Evolutionary conservation across 2,888 invertebrate genomes (phyloP).

Genomic region (Polylopha cassiicola): DNA sequence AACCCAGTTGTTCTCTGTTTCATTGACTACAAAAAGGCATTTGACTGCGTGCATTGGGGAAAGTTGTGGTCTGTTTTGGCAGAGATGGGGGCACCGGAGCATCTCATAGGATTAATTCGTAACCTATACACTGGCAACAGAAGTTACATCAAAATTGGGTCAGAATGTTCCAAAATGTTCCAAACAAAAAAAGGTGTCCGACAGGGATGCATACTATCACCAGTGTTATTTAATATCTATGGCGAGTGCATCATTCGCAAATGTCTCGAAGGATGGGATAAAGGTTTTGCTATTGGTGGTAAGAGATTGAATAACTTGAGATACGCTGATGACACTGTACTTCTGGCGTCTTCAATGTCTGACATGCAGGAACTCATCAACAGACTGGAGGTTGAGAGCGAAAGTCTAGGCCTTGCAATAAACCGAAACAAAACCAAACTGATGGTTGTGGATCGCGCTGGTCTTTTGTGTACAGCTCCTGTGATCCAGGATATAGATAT

Average conservation of each 20-base stretch:
- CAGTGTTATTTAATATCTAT: not conserved
- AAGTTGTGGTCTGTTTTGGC: not conserved
- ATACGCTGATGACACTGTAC: slow-evolving; percentile 1
- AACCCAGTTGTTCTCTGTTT: too few species aligned
- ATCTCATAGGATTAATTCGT: not conserved
- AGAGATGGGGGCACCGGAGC: not conserved
- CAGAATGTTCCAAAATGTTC: not conserved
- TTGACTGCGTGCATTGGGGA: not conserved
- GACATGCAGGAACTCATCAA: not conserved
- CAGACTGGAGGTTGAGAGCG: not conserved
- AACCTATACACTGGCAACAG: not conserved
- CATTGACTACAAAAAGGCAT: not conserved
- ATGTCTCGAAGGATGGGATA: too few species aligned
- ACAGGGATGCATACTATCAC: slow-evolving; percentile 1
- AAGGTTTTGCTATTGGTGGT: too few species aligned
- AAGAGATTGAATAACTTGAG: not conserved
- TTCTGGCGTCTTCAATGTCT: not conserved
- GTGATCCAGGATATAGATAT: too few species aligned
- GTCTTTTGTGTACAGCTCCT: too few species aligned
- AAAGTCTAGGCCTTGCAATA: not conserved
- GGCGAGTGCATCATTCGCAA: not conserved
- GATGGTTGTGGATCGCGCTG: too few species aligned
- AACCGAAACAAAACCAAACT: too few species aligned
- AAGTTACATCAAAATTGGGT: too few species aligned
- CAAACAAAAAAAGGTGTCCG: not conserved